A percentile compares a stretch with the other conserved stretches of the same genome.
Evolutionary conservation across 2,888 invertebrate species (phyloP).

Genomic region (Metallyticus violacea): DNA sequence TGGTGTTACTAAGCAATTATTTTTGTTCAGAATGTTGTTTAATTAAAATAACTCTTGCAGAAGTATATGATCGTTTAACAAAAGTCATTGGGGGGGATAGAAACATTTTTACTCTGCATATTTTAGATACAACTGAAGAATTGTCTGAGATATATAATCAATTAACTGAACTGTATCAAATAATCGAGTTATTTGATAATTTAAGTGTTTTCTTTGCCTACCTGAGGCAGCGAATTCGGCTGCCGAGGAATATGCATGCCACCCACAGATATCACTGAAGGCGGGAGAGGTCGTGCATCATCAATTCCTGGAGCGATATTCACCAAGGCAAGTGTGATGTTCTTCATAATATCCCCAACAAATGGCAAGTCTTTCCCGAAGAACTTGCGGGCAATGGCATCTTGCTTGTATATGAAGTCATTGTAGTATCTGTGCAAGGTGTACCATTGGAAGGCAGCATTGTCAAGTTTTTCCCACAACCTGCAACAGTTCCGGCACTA

Average conservation of each 20-base stretch:
- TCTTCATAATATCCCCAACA: neutral
- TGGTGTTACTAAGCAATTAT: no score
- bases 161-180: no score
- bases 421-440: neutral
- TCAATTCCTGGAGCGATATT: conserved; percentile 59
- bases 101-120: no score
- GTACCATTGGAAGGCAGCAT: neutral
- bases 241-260: conserved; percentile 51
- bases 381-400: neutral
- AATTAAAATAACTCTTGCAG: no score
- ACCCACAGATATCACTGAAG: conserved; percentile 56
- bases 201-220: no score
- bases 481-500: neutral
- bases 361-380: conserved; percentile 3
- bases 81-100: no score
- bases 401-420: neutral
- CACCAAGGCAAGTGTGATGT: conserved; percentile 49
- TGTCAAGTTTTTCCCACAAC: neutral
- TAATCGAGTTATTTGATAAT: no score
- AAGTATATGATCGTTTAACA: no score
- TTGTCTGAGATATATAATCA: no score
- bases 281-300: conserved; percentile 54
- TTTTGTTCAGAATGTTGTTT: no score
- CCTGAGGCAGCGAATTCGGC: conserved; percentile 51
- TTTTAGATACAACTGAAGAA: no score